These are phyloP conservation scores for Taenioides sp. DNA, from an alignment of 2,797 vertebrate species.

Conservation along the genomic window DNA sequence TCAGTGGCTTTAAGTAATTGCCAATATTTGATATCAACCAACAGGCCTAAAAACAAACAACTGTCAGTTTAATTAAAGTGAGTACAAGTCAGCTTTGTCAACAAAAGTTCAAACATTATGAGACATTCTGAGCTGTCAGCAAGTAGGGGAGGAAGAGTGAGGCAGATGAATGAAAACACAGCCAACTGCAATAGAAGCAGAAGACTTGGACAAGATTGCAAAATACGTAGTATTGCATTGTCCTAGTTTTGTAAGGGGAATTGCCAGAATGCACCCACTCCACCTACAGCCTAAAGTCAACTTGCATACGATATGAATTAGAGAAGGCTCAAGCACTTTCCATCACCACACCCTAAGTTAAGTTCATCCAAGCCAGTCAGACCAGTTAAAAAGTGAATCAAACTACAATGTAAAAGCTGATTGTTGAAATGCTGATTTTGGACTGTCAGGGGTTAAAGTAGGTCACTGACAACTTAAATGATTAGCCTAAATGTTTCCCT, in stretches of 20 bases:
- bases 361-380: constrained; percentile 36
- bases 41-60: too few relatives aligned
- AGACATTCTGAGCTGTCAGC: too few relatives aligned
- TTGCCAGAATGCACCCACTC: constrained; percentile 12
- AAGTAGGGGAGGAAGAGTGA: too few relatives aligned
- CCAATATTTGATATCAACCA: too few relatives aligned
- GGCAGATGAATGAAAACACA: too few relatives aligned
- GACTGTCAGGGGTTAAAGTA: neutral
- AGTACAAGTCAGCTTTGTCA: too few relatives aligned
- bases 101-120: too few relatives aligned
- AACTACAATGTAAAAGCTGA: neutral
- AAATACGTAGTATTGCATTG: constrained; percentile 8
- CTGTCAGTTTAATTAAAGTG: too few relatives aligned
- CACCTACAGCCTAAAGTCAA: constrained; percentile 31
- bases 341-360: constrained; percentile 30
- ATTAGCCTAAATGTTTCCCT: neutral
- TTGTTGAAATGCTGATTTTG: neutral
- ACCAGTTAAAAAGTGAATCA: constrained; percentile 43
- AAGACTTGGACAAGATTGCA: constrained; percentile 12
- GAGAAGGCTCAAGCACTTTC: constrained; percentile 16
- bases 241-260: neutral
- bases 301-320: constrained; percentile 15
- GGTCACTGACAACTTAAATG: neutral
- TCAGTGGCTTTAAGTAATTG: too few relatives aligned
- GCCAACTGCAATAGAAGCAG: neutral